Evolutionary conservation across 2,113 vertebrate species (phyloP), one percentile per base, ranked within the genome.

Genomic region (Python bivittatus): DNA sequence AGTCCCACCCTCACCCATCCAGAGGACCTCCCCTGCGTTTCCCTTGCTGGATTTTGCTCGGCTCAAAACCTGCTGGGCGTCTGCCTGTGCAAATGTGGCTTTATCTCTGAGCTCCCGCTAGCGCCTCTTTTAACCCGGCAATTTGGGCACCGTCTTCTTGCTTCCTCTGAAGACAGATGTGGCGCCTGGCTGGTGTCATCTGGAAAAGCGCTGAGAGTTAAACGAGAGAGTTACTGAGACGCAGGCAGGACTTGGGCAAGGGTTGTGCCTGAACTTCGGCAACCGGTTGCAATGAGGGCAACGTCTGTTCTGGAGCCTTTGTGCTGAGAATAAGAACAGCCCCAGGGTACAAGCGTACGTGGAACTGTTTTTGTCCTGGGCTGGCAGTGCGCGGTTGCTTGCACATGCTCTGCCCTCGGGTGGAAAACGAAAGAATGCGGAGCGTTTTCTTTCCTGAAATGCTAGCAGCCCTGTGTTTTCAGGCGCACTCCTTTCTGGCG

Each of bases 1-100:
- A 94, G 87, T 93, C 79, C 94, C 94, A 95, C 95, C 93, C 96
- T 88, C 53, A 53, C 5, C 0, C 56, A 88, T 0, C n/a, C 92
- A 93, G 64, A 27, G 4, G 86, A 92, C 96, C 95, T 96, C 95
- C 95, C 93, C 94, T 95, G 56, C 53, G 38, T 95, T 93, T 91
- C 91, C 93, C 94, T 91, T 94, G 94, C 95, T 89, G 57, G 94
- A 95, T 91, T 92, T 68, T 85, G 38, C 90, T 29, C 13, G 83
- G 92, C 60, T 56, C 12, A 48, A 92, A 88, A 91, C 58, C 44
- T 93, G 23, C 6, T 0, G 23, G 33, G 88, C 11, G 93, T 60
- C 3, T 83, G 25, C 61, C 84, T 88, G 23, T 17, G 11, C 91
- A 60, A 91, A 90, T 61, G 93, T 83, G 68, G 54, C 42, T 79